Base-by-base conservation (phyloP, 1,140 invertebrate genomes). In the Halesus radiatus region DNA sequence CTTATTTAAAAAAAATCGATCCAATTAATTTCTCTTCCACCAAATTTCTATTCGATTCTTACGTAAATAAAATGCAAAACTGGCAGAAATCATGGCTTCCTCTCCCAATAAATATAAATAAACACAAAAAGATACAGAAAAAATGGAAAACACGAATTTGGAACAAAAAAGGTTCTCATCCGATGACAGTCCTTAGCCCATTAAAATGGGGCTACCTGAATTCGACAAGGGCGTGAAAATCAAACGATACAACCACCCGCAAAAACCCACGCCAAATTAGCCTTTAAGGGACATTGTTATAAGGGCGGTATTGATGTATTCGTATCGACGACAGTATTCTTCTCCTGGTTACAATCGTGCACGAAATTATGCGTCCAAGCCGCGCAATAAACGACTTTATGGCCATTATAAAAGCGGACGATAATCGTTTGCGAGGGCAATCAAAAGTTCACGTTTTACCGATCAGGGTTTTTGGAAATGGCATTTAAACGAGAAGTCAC, bases 181-280 rank as follows among this genome's bases (percentile, higher is more conserved):
- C 56, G 78, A 82, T 82, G 81, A 82, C 81, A 82, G 78, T 82
- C 78, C 74, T 82, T 82, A 79, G 78, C 62, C 81, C 81, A 83
- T 83, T 83, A 83, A 83, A 83, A 83, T 78, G 78, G 32, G 32
- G 75, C 81, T 83, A 82, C 81, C 81, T 80, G 81, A 81, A 81
- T 81, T 18, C 58, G 50, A 50, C 52, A 64, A 56, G 22, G 32
- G 15, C 56, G 16, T 18, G 72, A 68, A 22, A 64, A 53, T 23
- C 68, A 72, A 76, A 80, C 45, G 72, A 26, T 32, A 26, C 62
- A 66, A 66, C 8, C n/a, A 22, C 22, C 22, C 16, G 23, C 10
- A 16, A 66, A 66, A 66, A 16, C n/a, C 23, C 16, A 75, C 72
- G 15, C 72, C 10, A 58, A 75, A 75, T 53, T 23, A 50, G 18